A percentile compares a stretch with the other conserved stretches of the same genome.
phyloP scores from a whole-genome alignment of 2,113 vertebrate genomes.

The Amia ocellicauda region DNA sequence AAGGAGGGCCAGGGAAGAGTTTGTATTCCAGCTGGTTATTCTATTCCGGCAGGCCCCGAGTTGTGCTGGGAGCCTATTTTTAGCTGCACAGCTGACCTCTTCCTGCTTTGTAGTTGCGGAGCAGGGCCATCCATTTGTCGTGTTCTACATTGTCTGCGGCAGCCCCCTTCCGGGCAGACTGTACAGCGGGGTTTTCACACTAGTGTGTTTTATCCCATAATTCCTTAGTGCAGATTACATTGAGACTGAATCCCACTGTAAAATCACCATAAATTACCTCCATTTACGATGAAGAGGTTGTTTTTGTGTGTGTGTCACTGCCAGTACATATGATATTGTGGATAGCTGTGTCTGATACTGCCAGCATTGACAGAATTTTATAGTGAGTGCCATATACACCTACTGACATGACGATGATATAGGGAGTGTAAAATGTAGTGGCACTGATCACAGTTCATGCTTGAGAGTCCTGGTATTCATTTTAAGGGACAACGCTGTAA shows the following conservation, averaged over 20 bases:
- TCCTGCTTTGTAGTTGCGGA: conserved; percentile 32
- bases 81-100: conserved; percentile 43
- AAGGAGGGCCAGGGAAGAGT: too few relatives aligned
- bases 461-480: too few relatives aligned
- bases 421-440: too few relatives aligned
- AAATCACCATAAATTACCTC: background rate
- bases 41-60: conserved; percentile 25
- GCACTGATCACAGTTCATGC: too few relatives aligned
- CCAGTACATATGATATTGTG: too few relatives aligned
- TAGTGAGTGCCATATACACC: too few relatives aligned
- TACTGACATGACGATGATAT: too few relatives aligned
- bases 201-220: background rate
- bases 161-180: background rate
- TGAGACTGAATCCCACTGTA: background rate
- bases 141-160: background rate
- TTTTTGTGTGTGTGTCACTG: too few relatives aligned
- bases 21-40: conserved; percentile 38
- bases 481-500: too few relatives aligned
- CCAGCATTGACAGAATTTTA: too few relatives aligned
- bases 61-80: conserved; percentile 48
- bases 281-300: background rate
- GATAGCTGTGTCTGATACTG: too few relatives aligned
- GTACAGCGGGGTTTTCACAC: background rate
- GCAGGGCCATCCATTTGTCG: conserved; percentile 39
- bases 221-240: background rate